Conservation (phyloP, 2,888 invertebrate genomes). For the Odontothrips loti region DNA sequence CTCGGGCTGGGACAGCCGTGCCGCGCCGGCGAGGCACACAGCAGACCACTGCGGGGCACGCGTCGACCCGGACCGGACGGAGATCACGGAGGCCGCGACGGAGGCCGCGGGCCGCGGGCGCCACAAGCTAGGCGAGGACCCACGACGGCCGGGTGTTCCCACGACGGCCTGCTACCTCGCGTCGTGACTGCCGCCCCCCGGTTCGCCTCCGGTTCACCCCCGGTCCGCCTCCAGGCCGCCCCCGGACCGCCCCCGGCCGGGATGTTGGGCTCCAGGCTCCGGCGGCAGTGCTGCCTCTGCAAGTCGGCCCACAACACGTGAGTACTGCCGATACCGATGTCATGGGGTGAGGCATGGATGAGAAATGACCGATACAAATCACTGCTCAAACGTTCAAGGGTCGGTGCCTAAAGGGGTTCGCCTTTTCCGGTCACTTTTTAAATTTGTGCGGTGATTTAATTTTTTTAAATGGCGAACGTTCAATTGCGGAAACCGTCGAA, state of each 20-base stretch:
- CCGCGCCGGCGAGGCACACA: background rate
- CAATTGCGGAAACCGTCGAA: too few species aligned
- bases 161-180: background rate
- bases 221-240: background rate
- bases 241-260: background rate
- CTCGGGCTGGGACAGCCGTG: background rate
- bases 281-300: constrained; percentile 13
- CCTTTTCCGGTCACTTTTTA: too few species aligned
- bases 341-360: too few species aligned
- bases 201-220: background rate
- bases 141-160: background rate
- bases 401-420: too few species aligned
- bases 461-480: too few species aligned
- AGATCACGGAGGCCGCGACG: background rate
- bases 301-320: background rate
- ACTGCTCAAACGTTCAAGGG: too few species aligned
- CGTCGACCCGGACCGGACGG: background rate
- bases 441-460: too few species aligned
- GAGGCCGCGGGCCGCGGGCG: too few species aligned
- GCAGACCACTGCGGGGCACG: background rate
- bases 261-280: background rate
- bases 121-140: too few species aligned
- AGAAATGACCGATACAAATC: too few species aligned
- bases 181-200: background rate
- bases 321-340: background rate